Percentiles rank a stretch among this genome's conserved stretches.
Evolutionary conservation across 2,888 invertebrate genomes (phyloP).

Genomic region (Tigriopus californicus): DNA sequence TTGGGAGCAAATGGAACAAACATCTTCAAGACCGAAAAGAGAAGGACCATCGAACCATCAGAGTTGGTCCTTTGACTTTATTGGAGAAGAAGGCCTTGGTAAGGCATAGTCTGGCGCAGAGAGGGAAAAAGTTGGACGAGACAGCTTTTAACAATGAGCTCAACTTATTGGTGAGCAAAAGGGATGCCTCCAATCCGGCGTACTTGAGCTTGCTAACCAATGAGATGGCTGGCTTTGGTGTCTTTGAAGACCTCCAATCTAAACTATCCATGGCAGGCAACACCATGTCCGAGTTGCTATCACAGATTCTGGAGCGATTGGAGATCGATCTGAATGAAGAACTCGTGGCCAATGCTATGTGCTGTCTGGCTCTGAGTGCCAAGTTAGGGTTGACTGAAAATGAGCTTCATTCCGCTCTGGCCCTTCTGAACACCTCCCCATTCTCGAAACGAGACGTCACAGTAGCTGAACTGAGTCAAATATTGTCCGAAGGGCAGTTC

Average conservation of each 20-base stretch:
- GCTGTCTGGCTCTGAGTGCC: neutral
- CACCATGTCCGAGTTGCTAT: neutral
- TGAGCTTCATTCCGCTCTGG: too few relatives aligned
- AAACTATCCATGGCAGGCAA: neutral
- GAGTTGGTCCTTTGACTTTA: neutral
- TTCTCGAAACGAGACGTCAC: too few relatives aligned
- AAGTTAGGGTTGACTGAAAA: neutral
- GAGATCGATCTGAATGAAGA: neutral
- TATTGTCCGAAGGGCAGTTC: too few relatives aligned
- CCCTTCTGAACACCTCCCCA: too few relatives aligned
- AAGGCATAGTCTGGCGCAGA: slow-evolving; percentile 21
- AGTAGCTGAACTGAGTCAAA: too few relatives aligned
- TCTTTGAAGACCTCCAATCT: slow-evolving; percentile 16
- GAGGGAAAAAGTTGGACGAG: slow-evolving; percentile 27
- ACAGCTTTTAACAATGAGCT: slow-evolving; percentile 29
- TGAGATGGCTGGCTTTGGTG: slow-evolving; percentile 23
- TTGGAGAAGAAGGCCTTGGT: neutral
- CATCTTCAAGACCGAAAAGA: neutral
- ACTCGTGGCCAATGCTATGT: neutral
- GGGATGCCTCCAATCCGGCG: slow-evolving; percentile 26
- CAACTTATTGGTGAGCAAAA: slow-evolving; percentile 27
- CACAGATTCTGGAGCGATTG: neutral
- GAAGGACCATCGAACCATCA: neutral
- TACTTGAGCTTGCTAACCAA: slow-evolving; percentile 29
- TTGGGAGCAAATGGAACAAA: neutral